A percentile compares a stretch with the other conserved stretches of the same genome.
These are phyloP conservation scores for Talpa occidentalis DNA, from an alignment of 2,113 vertebrate species.

Conservation along the genomic window DNA sequence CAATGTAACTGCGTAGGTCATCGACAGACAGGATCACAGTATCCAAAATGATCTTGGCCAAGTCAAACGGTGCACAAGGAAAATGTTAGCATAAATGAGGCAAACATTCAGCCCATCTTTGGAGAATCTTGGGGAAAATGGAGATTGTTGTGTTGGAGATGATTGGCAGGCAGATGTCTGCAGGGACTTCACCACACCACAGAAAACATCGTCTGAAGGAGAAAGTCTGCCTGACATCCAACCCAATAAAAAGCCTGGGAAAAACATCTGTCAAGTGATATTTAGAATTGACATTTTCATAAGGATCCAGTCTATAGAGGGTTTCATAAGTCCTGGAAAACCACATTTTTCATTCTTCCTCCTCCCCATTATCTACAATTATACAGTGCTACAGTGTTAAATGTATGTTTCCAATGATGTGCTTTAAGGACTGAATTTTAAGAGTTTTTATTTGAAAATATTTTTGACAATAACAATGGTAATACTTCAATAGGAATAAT, in stretches of 20 bases:
- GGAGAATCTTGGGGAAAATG: background rate
- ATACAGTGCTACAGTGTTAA: background rate
- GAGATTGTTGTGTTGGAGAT: background rate
- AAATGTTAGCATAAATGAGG: background rate
- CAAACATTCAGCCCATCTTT: background rate
- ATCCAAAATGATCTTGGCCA: background rate
- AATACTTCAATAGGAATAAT: background rate
- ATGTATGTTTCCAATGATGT: background rate
- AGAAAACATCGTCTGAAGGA: slow-evolving; percentile 6
- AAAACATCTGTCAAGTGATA: slow-evolving; percentile 69
- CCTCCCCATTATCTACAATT: background rate
- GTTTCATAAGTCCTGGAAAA: background rate
- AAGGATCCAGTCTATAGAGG: slow-evolving; percentile 51
- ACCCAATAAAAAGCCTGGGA: slow-evolving; percentile 60
- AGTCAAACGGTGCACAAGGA: background rate
- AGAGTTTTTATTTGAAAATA: slow-evolving; percentile 24
- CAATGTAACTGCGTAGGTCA: background rate
- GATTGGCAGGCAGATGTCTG: background rate
- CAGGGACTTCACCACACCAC: background rate
- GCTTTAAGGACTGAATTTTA: background rate
- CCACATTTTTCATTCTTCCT: background rate
- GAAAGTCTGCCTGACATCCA: background rate
- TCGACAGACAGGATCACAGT: background rate
- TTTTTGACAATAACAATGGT: background rate
- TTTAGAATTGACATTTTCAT: slow-evolving; percentile 78